Percentiles rank a stretch among this genome's conserved stretches.
Conservation (phyloP, 2,888 invertebrate genomes). For the Cyclophora albipunctata region DNA sequence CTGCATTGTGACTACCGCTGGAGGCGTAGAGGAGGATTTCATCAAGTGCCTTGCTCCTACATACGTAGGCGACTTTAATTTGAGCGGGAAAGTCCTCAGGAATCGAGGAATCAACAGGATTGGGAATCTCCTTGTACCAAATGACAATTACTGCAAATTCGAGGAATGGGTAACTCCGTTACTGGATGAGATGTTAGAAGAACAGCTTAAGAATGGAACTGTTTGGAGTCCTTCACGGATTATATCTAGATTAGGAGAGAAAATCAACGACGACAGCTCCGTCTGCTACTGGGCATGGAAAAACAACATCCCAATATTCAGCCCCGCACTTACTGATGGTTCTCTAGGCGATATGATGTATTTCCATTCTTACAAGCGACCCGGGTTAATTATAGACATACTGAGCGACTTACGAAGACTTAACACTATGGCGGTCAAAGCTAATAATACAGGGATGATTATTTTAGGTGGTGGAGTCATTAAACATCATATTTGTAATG, state of each 20-base stretch:
- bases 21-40: constrained; percentile 98
- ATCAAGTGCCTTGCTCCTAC: constrained; percentile 98
- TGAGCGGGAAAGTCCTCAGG: constrained; percentile 86
- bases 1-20: constrained; percentile 97
- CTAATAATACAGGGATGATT: constrained; percentile 95
- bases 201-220: constrained; percentile 83
- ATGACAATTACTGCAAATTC: constrained; percentile 98
- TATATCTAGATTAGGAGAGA: constrained; percentile 85
- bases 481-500: constrained; percentile 99
- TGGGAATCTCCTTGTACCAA: constrained; percentile 94
- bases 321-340: constrained; percentile 98
- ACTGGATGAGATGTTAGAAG: constrained; percentile 90
- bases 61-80: constrained; percentile 91
- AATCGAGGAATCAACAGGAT: constrained; percentile 92
- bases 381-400: constrained; percentile 95
- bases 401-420: constrained; percentile 91
- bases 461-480: constrained; percentile 96
- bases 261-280: constrained; percentile 92
- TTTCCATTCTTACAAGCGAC: constrained; percentile 95
- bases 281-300: constrained; percentile 98
- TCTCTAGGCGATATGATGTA: constrained; percentile 99
- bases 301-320: constrained; percentile 97
- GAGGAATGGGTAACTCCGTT: constrained; percentile 98
- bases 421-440: constrained; percentile 95
- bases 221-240: constrained; percentile 89